A percentile compares a stretch with the other conserved stretches of the same genome.
phyloP scores from a whole-genome alignment of 2,797 vertebrate genomes.

The Thalassophryne amazonica region DNA sequence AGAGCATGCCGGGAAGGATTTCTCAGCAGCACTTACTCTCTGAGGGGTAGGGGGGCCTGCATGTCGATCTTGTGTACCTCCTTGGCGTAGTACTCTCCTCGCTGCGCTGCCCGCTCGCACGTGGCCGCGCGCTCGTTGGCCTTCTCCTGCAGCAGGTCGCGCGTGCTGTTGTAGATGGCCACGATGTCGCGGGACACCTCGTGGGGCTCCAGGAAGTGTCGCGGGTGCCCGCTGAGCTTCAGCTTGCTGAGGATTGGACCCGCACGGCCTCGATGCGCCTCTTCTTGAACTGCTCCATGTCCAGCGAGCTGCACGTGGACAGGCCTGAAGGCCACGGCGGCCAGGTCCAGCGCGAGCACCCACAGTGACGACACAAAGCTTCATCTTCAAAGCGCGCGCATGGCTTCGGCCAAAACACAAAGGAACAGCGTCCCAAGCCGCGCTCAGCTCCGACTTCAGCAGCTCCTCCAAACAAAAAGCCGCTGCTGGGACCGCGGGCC shows the following conservation, averaged over 20 bases:
- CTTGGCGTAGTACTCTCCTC: constrained; percentile 98
- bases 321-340: constrained; percentile 85
- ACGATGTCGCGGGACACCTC: constrained; percentile 93
- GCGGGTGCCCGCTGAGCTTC: constrained; percentile 90
- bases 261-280: constrained; percentile 95
- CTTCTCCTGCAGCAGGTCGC: constrained; percentile 95
- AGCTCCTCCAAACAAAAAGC: too few species aligned
- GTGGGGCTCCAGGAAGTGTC: constrained; percentile 89
- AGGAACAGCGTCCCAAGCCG: too few species aligned
- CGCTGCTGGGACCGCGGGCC: too few species aligned
- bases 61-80: constrained; percentile 97
- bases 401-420: too few species aligned
- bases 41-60: constrained; percentile 81
- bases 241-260: constrained; percentile 97
- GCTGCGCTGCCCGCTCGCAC: constrained; percentile 91
- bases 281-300: constrained; percentile 95
- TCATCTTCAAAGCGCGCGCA: constrained; percentile 91
- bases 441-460: too few species aligned
- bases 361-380: constrained; percentile 84
- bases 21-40: constrained; percentile 86
- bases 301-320: constrained; percentile 95
- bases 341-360: constrained; percentile 88
- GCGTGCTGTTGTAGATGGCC: constrained; percentile 96
- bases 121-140: constrained; percentile 90
- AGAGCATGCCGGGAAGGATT: constrained; percentile 8